Percentiles rank a stretch among this genome's conserved stretches.
phyloP scores from a whole-genome alignment of 2,113 vertebrate species.

The Mastomys natalensis region DNA sequence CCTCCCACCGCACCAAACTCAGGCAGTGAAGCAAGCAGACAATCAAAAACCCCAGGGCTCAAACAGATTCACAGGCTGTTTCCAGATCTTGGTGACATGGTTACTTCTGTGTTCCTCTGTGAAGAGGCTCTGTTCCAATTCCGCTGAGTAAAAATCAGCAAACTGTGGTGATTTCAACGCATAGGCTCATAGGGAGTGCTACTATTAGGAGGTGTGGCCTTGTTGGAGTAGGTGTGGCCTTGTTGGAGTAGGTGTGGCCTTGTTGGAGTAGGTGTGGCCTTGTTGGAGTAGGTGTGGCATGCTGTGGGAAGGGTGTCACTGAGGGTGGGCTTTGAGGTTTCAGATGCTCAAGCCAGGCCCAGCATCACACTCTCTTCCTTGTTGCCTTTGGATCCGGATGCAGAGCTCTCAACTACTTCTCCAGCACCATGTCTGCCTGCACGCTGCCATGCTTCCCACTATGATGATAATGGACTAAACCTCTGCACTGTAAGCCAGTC shows the following conservation, averaged over 20 bases:
- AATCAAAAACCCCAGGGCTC: background rate
- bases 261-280: background rate
- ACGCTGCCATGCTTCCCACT: background rate
- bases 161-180: background rate
- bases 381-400: background rate
- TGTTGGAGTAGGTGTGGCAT: background rate
- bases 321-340: background rate
- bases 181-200: background rate
- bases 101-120: background rate
- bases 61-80: background rate
- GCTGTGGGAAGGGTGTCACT: background rate
- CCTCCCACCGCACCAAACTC: fast-evolving
- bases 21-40: background rate
- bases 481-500: background rate
- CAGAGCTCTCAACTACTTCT: background rate
- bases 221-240: background rate
- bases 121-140: background rate
- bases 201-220: background rate
- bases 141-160: slow-evolving; percentile 24
- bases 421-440: background rate
- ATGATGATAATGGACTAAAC: too few species aligned
- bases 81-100: background rate
- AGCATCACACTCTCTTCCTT: background rate
- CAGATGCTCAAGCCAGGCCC: background rate
- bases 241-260: background rate